Conservation (phyloP, 2,113 vertebrate species). For the Anolis sagrei region DNA sequence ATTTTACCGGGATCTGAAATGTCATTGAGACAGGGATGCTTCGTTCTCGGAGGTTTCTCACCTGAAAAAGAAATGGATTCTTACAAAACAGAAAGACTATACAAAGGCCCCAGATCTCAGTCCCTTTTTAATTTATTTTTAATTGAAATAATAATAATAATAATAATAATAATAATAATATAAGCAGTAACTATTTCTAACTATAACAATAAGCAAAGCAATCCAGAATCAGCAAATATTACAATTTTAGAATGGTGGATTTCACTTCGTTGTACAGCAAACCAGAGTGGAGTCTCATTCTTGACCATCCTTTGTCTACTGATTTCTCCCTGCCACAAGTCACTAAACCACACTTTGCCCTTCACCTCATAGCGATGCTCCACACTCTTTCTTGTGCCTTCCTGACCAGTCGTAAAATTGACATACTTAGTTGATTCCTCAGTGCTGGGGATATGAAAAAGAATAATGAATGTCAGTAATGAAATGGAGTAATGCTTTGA, state of each 20-base stretch:
- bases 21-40: constrained; percentile 68
- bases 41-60: constrained; percentile 75
- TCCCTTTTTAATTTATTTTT: not conserved
- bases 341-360: not conserved
- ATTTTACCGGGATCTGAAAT: constrained; percentile 76
- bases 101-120: not conserved
- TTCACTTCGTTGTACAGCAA: not conserved
- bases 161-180: no score
- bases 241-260: not conserved
- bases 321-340: not conserved
- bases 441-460: constrained; percentile 57
- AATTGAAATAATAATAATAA: not conserved
- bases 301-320: not conserved
- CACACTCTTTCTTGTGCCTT: constrained; percentile 62
- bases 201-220: not conserved
- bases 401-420: constrained; percentile 78
- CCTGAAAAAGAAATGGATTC: constrained; percentile 59
- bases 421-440: constrained; percentile 76
- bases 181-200: not conserved
- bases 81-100: not conserved
- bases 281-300: not conserved
- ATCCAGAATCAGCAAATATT: not conserved
- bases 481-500: not conserved
- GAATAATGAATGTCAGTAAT: not conserved
- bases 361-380: constrained; percentile 76